Conservation (phyloP, 2,888 invertebrate species). For the Drosophila limbata region DNA sequence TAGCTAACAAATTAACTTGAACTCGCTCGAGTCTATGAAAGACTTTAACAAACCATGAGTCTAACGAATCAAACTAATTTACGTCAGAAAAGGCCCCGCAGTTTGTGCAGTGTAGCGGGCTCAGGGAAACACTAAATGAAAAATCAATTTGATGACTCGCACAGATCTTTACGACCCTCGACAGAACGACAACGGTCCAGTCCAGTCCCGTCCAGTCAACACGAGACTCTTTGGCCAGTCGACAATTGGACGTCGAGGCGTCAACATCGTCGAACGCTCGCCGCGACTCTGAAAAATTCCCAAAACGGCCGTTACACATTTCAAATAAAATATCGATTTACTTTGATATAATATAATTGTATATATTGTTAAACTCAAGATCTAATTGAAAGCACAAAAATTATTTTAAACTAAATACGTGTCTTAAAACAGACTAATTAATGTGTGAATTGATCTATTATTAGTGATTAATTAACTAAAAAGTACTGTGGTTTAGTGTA, state of each 20-base stretch:
- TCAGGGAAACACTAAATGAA: conserved; percentile 59
- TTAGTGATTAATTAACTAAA: conserved; percentile 8
- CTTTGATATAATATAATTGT: not conserved
- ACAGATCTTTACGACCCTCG: conserved; percentile 53
- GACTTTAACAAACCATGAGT: conserved; percentile 38
- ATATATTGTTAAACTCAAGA: not conserved
- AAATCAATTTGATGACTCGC: conserved; percentile 71
- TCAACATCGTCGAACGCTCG: conserved; percentile 37
- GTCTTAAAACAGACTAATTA: conserved; percentile 1
- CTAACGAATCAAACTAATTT: conserved; percentile 66
- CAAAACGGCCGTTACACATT: not conserved
- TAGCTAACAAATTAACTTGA: conserved; percentile 40
- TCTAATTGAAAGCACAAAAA: conserved; percentile 17
- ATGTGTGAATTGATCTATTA: not conserved
- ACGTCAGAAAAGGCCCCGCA: conserved; percentile 29
- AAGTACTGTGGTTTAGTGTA: not conserved
- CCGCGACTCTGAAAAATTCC: not conserved
- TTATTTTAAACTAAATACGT: conserved; percentile 1
- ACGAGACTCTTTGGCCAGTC: conserved; percentile 62
- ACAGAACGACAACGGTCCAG: not conserved
- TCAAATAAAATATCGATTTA: conserved; percentile 5
- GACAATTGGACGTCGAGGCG: conserved; percentile 55
- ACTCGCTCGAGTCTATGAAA: conserved; percentile 2
- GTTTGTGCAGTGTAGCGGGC: conserved; percentile 53
- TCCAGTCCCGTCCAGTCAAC: not conserved